Evolutionary conservation across 2,797 vertebrate species (phyloP).

Genomic region (Buphagus erythrorhynchus): DNA sequence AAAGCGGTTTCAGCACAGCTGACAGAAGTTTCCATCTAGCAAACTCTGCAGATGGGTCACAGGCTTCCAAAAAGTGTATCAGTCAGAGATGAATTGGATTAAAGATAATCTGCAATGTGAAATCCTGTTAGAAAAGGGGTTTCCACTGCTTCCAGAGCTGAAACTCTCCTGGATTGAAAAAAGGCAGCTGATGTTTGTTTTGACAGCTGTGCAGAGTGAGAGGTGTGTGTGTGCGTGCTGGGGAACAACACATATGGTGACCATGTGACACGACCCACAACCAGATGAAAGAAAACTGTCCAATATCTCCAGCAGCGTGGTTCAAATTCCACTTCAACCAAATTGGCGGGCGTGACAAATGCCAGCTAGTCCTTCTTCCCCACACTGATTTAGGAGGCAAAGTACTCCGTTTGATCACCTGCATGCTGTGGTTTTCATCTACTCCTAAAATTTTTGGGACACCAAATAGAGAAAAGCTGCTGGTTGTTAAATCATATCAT

Average conservation of each 20-base stretch:
- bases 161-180: constrained; percentile 35
- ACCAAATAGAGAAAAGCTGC: constrained; percentile 36
- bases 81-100: constrained; percentile 52
- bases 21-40: constrained; percentile 29
- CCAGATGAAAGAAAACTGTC: constrained; percentile 73
- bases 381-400: constrained; percentile 24
- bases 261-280: constrained; percentile 66
- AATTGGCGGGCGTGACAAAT: constrained; percentile 65
- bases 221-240: not conserved
- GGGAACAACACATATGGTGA: constrained; percentile 64
- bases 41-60: constrained; percentile 16
- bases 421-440: constrained; percentile 38
- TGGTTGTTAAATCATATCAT: constrained; percentile 31
- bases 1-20: constrained; percentile 9
- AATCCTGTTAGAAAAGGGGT: constrained; percentile 53
- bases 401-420: constrained; percentile 47
- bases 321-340: constrained; percentile 68
- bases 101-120: constrained; percentile 60
- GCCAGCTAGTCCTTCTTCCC: constrained; percentile 47
- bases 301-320: constrained; percentile 65
- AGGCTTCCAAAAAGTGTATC: constrained; percentile 26
- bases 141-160: constrained; percentile 35
- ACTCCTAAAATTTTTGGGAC: constrained; percentile 9
- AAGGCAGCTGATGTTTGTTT: constrained; percentile 75
- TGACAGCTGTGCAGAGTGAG: constrained; percentile 71